Evolutionary conservation across 2,113 vertebrate genomes (phyloP).

Genomic region (Scomber scombrus): DNA sequence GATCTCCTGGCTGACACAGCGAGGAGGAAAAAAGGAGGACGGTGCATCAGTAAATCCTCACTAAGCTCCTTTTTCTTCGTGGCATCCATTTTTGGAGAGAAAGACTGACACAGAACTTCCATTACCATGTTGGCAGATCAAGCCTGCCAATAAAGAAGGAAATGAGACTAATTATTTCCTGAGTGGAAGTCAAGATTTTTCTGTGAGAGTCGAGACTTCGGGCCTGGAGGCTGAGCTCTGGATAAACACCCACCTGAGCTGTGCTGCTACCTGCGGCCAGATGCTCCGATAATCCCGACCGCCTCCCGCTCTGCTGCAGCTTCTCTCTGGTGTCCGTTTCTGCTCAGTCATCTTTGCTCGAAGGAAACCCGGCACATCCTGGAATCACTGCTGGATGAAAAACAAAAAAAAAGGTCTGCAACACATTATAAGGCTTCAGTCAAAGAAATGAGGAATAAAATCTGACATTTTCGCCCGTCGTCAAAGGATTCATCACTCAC

Average conservation of each 20-base stretch:
- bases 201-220: constrained; percentile 42
- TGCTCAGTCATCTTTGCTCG: constrained; percentile 13
- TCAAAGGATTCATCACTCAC: not conserved
- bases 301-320: constrained; percentile 22
- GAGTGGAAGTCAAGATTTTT: constrained; percentile 75
- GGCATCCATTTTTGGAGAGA: constrained; percentile 50
- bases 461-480: no score
- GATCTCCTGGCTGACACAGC: constrained; percentile 25
- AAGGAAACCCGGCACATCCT: constrained; percentile 35
- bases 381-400: constrained; percentile 6
- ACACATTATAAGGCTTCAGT: constrained; percentile 8
- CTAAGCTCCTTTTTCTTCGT: constrained; percentile 65
- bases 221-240: constrained; percentile 24
- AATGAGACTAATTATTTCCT: constrained; percentile 81
- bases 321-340: constrained; percentile 35
- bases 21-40: constrained; percentile 26
- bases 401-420: constrained; percentile 24
- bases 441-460: no score
- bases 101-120: constrained; percentile 77
- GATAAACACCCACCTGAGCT: constrained; percentile 55
- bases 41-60: constrained; percentile 66
- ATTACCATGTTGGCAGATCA: constrained; percentile 67
- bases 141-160: constrained; percentile 59
- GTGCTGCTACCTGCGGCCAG: constrained; percentile 36
- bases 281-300: constrained; percentile 16